Conservation (phyloP, 2,888 invertebrate species). For the Lepeophtheirus nordmannii region DNA sequence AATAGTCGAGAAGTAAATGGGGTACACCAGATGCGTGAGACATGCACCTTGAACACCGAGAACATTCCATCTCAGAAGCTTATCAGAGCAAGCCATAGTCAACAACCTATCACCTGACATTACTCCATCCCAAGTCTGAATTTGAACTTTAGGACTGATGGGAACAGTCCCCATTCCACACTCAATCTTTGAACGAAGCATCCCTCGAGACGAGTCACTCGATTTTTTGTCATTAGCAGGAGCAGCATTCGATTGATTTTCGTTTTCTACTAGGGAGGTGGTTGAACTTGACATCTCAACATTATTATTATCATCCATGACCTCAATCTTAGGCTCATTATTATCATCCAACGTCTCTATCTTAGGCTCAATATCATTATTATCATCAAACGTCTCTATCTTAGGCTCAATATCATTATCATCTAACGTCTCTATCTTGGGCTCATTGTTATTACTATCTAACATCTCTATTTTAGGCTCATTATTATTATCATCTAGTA, state of each 20-base stretch:
- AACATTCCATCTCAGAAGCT: slow-evolving; percentile 86
- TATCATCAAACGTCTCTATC: too few relatives aligned
- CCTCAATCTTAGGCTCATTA: not conserved
- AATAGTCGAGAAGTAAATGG: slow-evolving; percentile 53
- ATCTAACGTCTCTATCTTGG: not conserved
- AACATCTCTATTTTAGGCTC: not conserved
- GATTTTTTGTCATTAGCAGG: not conserved
- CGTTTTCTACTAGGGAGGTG: not conserved
- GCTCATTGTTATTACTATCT: not conserved
- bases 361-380: too few relatives aligned
- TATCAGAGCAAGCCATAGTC: slow-evolving; percentile 95
- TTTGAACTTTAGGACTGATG: slow-evolving; percentile 47
- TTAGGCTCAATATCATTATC: too few relatives aligned
- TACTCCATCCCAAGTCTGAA: slow-evolving; percentile 89
- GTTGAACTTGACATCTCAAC: not conserved
- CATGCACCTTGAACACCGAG: slow-evolving; percentile 81
- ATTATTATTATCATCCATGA: not conserved
- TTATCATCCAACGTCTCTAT: too few relatives aligned
- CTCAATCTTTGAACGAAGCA: slow-evolving; percentile 83
- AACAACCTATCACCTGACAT: slow-evolving; percentile 73
- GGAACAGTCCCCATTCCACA: slow-evolving; percentile 87
- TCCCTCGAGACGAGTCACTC: slow-evolving; percentile 41
- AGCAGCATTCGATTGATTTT: too few relatives aligned
- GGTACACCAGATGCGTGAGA: slow-evolving; percentile 66
- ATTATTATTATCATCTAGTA: not conserved